Conservation (phyloP, 2,888 invertebrate genomes). For the Yponomeuta evonymella region DNA sequence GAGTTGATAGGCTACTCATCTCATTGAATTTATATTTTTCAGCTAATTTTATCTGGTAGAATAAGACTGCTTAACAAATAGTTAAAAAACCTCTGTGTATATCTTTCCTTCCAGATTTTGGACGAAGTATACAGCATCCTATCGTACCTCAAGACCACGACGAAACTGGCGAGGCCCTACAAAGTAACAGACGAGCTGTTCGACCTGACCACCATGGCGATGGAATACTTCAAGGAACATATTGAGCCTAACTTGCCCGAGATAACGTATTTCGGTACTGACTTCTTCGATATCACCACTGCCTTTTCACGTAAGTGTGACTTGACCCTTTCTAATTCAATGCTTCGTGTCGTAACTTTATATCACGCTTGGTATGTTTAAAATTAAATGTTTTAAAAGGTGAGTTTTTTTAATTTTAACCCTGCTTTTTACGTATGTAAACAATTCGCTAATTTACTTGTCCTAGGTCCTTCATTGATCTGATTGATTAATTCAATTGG, state of each 20-base stretch:
- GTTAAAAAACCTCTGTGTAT: conserved; percentile 6
- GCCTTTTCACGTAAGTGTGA: conserved; percentile 79
- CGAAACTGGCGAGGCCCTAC: conserved; percentile 89
- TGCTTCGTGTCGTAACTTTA: no score
- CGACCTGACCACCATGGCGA: conserved; percentile 97
- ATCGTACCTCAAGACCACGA: conserved; percentile 87
- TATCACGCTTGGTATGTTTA: no score
- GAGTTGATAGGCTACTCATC: no score
- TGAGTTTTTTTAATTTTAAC: no score
- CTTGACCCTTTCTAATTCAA: neutral
- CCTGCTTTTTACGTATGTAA: no score
- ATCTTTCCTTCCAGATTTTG: conserved; percentile 79
- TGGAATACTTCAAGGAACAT: conserved; percentile 97
- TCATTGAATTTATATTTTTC: no score
- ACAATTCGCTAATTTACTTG: no score
- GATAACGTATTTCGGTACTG: conserved; percentile 90
- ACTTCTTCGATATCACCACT: conserved; percentile 86
- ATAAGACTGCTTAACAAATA: neutral
- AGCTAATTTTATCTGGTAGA: no score
- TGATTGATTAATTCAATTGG: no score
- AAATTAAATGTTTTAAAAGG: no score
- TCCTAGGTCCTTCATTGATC: no score
- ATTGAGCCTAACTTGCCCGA: conserved; percentile 93
- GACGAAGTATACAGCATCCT: conserved; percentile 94
- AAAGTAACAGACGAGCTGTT: conserved; percentile 96